Conservation (phyloP, 2,113 vertebrate genomes). For the Thryonomys swinderianus region DNA sequence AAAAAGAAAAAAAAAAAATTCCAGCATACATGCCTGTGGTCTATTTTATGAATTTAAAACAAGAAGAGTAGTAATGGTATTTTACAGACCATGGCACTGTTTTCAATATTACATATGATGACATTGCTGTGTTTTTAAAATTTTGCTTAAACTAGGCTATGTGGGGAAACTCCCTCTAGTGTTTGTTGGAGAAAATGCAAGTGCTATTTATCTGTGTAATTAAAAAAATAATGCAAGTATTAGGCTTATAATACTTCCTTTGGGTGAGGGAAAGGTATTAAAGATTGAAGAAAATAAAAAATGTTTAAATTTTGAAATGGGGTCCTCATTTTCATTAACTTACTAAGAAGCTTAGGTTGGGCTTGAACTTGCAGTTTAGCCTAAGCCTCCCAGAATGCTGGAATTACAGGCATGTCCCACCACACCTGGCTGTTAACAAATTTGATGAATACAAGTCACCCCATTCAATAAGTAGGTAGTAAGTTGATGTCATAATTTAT, state of each 20-base stretch:
- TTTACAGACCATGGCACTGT: neutral
- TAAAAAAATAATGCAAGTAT: neutral
- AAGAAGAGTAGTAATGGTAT: neutral
- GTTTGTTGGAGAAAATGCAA: conserved; percentile 46
- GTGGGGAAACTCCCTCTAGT: conserved; percentile 68
- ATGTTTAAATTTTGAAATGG: neutral
- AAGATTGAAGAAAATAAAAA: neutral
- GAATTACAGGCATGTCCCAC: neutral
- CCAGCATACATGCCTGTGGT: neutral
- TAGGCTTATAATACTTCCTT: neutral
- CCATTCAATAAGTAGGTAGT: neutral
- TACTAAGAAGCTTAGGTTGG: neutral
- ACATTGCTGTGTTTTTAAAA: neutral
- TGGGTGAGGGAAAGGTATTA: neutral
- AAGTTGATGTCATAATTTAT: neutral
- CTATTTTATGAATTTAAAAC: conserved; percentile 36
- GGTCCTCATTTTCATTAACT: neutral
- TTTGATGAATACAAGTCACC: neutral
- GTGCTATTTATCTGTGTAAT: neutral
- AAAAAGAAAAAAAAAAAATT: too few relatives aligned
- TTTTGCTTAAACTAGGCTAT: neutral
- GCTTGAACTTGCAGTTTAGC: neutral
- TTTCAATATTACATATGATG: neutral
- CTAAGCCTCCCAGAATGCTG: neutral
- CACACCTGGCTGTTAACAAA: neutral